Conservation (phyloP, 2,797 vertebrate genomes). For the Kryptopterus vitreolus region DNA sequence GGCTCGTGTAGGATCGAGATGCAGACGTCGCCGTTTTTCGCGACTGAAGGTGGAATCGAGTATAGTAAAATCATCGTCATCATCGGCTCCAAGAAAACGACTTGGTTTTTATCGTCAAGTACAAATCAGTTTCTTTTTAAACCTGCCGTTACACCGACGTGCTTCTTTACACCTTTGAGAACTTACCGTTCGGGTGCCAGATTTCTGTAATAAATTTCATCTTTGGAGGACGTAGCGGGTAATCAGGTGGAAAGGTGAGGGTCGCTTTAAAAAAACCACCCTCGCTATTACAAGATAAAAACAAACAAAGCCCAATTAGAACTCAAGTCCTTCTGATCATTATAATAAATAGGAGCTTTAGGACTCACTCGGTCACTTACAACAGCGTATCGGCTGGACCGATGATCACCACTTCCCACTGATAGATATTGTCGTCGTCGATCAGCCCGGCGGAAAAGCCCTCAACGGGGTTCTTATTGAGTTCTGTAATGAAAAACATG, state of each 20-base stretch:
- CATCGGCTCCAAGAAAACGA: background rate
- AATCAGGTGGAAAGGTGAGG: conserved; percentile 74
- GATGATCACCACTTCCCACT: conserved; percentile 79
- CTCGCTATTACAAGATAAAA: conserved; percentile 63
- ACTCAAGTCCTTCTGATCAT: background rate
- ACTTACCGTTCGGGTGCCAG: conserved; percentile 77
- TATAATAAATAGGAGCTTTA: background rate
- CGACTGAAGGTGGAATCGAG: conserved; percentile 73
- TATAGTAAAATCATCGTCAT: background rate
- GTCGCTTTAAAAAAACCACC: conserved; percentile 77
- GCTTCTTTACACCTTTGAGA: background rate
- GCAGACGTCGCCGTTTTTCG: conserved; percentile 98
- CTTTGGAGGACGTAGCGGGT: conserved; percentile 75
- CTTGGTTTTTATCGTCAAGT: background rate
- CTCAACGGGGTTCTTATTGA: conserved; percentile 79
- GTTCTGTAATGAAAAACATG: conserved; percentile 60
- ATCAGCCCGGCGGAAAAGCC: conserved; percentile 78
- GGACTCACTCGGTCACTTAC: conserved; percentile 60
- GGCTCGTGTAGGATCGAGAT: conserved; percentile 99
- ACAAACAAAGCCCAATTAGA: background rate
- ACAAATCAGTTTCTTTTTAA: background rate
- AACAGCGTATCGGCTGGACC: conserved; percentile 79
- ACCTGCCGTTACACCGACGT: background rate
- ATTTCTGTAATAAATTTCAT: conserved; percentile 78
- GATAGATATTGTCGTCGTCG: conserved; percentile 78